Percentiles rank a stretch among this genome's conserved stretches.
These are phyloP conservation scores for Liposcelis brunnea DNA, from an alignment of 2,888 invertebrate species.

Conservation along the genomic window DNA sequence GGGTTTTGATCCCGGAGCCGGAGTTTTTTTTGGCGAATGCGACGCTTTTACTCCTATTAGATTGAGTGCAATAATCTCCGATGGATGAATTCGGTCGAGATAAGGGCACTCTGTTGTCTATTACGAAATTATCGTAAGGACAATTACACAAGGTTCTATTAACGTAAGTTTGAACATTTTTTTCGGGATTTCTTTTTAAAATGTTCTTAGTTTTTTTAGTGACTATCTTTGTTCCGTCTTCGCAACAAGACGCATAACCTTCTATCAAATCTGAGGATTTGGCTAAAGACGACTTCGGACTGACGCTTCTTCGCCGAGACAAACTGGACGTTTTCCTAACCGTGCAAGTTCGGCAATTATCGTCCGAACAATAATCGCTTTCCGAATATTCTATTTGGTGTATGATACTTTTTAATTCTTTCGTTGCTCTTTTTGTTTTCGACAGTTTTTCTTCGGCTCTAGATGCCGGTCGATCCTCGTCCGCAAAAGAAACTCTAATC, in stretches of 20 bases:
- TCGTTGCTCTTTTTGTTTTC: slow-evolving; percentile 5
- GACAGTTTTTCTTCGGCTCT: background rate
- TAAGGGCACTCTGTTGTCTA: background rate
- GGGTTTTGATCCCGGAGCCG: background rate
- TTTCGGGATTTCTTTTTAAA: background rate
- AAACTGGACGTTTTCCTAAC: background rate
- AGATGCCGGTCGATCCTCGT: background rate
- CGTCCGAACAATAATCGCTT: slow-evolving; percentile 7
- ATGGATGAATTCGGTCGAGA: slow-evolving; percentile 6
- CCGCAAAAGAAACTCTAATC: slow-evolving; percentile 4
- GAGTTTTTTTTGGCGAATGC: too few species aligned
- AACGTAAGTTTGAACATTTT: background rate
- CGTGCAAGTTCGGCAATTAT: slow-evolving; percentile 3
- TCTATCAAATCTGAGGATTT: background rate
- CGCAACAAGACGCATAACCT: slow-evolving; percentile 7
- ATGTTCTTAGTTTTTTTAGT: slow-evolving; percentile 2
- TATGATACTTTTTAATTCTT: slow-evolving; percentile 6
- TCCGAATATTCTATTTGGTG: slow-evolving; percentile 6
- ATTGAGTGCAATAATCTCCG: background rate
- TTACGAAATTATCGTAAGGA: background rate
- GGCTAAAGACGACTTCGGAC: background rate
- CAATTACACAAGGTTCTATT: background rate
- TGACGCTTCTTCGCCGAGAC: background rate
- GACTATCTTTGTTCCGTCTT: slow-evolving; percentile 3
- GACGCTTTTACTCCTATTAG: background rate